A percentile compares a stretch with the other conserved stretches of the same genome.
These are phyloP conservation scores for Gymnobelideus leadbeateri DNA, from an alignment of 2,113 vertebrate genomes.

Conservation along the genomic window DNA sequence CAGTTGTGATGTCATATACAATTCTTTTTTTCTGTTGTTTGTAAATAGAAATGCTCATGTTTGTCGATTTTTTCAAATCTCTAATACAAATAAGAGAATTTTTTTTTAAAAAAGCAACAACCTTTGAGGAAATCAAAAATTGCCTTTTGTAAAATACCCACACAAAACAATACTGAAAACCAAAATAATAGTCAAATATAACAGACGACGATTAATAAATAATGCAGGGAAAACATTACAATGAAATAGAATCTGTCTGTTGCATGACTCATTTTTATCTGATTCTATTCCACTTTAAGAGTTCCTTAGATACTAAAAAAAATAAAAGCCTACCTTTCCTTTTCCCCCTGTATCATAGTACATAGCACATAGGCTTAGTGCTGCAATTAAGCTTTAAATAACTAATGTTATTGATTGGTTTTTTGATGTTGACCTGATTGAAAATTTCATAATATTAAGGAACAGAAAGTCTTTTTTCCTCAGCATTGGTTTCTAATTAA, in stretches of 20 bases:
- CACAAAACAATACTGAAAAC: neutral
- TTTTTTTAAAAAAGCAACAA: neutral
- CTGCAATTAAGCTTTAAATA: neutral
- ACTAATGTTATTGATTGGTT: neutral
- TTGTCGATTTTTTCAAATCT: neutral
- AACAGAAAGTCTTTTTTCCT: neutral
- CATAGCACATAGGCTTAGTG: neutral
- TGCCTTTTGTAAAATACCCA: neutral
- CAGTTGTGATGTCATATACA: no score
- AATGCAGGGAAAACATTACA: neutral
- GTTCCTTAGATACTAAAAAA: neutral
- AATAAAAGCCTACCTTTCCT: neutral
- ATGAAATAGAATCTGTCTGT: neutral
- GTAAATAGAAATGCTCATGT: no score
- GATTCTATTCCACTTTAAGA: neutral
- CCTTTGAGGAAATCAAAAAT: neutral
- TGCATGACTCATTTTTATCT: neutral
- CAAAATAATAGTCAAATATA: neutral
- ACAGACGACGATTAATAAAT: neutral
- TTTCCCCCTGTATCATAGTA: neutral
- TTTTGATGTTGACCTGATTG: neutral
- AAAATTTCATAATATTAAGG: neutral
- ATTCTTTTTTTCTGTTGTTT: no score
- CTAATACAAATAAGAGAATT: neutral
- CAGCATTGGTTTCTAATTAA: neutral